A percentile compares a stretch with the other conserved stretches of the same genome.
Conservation (phyloP, 1,140 invertebrate genomes). For the Psix sp. region DNA sequence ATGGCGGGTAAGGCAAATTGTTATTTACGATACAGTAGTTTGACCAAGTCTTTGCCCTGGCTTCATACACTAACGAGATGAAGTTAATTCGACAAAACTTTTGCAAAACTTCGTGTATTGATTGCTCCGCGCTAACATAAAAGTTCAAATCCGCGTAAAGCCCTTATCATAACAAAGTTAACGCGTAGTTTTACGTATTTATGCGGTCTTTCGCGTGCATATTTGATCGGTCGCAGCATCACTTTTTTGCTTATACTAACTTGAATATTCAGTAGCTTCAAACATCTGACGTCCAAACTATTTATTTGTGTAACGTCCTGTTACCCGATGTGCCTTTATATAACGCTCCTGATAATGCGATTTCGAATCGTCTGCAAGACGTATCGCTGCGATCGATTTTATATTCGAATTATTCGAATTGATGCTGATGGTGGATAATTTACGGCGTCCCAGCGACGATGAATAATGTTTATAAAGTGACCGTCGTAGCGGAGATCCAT, state of each 20-base stretch:
- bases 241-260: not conserved
- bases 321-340: not conserved
- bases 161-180: conserved; percentile 36
- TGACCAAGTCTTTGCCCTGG: conserved; percentile 21
- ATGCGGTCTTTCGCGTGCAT: conserved; percentile 15
- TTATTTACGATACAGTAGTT: conserved; percentile 45
- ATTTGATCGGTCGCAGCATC: conserved; percentile 8
- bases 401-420: conserved; percentile 13
- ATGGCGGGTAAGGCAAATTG: conserved; percentile 11
- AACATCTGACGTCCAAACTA: conserved; percentile 3
- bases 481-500: not conserved
- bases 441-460: not conserved
- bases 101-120: conserved; percentile 35
- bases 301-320: conserved; percentile 7
- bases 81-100: conserved; percentile 42
- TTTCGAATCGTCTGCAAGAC: conserved; percentile 2
- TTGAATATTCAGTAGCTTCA: conserved; percentile 4
- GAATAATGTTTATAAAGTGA: conserved; percentile 16
- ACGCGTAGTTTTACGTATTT: conserved; percentile 34
- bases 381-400: conserved; percentile 11
- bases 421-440: conserved; percentile 3
- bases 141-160: conserved; percentile 39
- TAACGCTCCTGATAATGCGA: conserved; percentile 6
- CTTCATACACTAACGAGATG: conserved; percentile 32
- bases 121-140: conserved; percentile 35